A percentile compares a stretch with the other conserved stretches of the same genome.
phyloP scores from a whole-genome alignment of 2,797 vertebrate genomes.

The Momotus momota region DNA sequence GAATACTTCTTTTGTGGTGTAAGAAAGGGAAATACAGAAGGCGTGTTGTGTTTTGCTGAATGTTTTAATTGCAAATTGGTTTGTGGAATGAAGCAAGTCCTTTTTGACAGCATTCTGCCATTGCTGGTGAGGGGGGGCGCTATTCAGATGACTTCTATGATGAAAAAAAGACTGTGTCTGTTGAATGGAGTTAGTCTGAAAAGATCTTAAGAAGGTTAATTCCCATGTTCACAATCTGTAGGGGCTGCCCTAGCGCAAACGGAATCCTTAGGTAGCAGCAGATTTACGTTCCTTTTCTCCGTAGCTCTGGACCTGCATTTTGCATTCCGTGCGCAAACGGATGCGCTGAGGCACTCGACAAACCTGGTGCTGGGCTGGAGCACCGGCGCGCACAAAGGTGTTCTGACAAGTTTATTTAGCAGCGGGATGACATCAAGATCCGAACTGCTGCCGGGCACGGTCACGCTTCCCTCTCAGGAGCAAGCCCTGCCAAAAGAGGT shows the following conservation, averaged over 20 bases:
- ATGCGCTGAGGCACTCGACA: neutral
- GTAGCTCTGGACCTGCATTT: neutral
- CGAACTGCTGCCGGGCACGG: neutral
- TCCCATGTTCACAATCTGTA: neutral
- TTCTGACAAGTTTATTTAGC: neutral
- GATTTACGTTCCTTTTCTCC: neutral
- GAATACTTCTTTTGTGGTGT: neutral
- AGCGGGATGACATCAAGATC: neutral
- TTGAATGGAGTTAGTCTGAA: neutral
- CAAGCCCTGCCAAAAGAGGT: neutral
- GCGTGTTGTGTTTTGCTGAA: neutral
- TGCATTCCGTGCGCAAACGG: fast-evolving
- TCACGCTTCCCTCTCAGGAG: neutral
- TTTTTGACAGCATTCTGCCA: neutral
- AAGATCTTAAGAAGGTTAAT: neutral
- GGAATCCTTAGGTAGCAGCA: neutral
- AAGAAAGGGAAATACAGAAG: neutral
- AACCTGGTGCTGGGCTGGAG: neutral
- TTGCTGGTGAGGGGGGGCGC: fast-evolving
- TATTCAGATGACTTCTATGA: neutral
- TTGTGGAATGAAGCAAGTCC: neutral
- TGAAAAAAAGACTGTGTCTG: neutral
- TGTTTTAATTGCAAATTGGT: neutral
- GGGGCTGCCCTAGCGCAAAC: fast-evolving
- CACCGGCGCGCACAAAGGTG: neutral